phyloP scores from a whole-genome alignment of 2,113 vertebrate genomes.

The Orthonyx spaldingii region DNA sequence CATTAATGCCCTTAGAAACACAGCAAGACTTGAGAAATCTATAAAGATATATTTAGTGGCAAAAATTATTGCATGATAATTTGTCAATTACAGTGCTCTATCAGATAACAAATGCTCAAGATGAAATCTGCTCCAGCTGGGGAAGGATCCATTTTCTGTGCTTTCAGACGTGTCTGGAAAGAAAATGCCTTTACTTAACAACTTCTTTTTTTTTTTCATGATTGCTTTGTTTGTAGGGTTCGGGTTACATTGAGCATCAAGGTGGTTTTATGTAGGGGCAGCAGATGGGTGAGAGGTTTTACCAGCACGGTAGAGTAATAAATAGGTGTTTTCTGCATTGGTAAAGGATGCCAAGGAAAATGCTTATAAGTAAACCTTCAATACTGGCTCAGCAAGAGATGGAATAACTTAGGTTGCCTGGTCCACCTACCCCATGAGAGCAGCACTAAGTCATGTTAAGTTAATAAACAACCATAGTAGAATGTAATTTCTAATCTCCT shows the following conservation, averaged over 20 bases:
- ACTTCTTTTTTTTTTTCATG: neutral
- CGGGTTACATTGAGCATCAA: neutral
- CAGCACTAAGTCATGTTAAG: neutral
- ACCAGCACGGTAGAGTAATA: neutral
- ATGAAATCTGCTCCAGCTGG: constrained; percentile 16
- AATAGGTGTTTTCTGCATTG: neutral
- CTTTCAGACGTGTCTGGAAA: constrained; percentile 4
- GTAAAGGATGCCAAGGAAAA: neutral
- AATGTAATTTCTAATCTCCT: neutral
- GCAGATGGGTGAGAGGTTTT: neutral
- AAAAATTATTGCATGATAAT: constrained; percentile 37
- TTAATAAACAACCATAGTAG: neutral
- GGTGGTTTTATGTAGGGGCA: neutral
- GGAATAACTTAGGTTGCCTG: neutral
- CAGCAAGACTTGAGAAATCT: constrained; percentile 18
- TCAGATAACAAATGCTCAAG: neutral
- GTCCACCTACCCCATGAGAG: neutral
- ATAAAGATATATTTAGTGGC: constrained; percentile 11
- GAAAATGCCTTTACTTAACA: neutral
- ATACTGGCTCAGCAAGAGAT: neutral
- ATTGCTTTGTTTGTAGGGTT: neutral
- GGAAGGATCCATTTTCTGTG: neutral
- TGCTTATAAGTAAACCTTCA: neutral
- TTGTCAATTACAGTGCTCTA: constrained; percentile 31
- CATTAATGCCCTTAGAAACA: constrained; percentile 25